phyloP scores from a whole-genome alignment of 1,140 invertebrate genomes.

The Eurosta solidaginis region DNA sequence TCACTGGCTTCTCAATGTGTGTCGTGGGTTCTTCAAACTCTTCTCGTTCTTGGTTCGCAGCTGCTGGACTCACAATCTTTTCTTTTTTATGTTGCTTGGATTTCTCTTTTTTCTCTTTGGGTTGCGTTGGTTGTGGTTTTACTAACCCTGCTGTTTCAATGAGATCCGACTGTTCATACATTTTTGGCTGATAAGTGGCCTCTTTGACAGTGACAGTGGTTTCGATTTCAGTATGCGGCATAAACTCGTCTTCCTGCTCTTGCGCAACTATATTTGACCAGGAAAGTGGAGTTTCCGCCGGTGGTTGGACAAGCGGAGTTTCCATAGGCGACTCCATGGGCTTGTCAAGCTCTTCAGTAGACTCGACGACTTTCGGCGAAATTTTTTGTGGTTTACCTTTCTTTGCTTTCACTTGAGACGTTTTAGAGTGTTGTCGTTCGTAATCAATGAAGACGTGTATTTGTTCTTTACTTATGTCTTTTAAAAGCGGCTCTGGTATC shows the following conservation, averaged over 20 bases:
- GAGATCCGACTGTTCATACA: not conserved
- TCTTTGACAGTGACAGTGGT: not conserved
- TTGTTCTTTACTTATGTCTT: not conserved
- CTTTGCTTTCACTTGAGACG: not conserved
- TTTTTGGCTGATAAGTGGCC: not conserved
- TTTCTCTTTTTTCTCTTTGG: slow-evolving; percentile 32
- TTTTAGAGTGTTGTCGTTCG: not conserved
- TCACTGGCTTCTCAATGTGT: not conserved
- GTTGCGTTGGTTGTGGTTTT: not conserved
- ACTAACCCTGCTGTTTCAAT: not conserved
- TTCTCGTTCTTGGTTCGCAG: not conserved
- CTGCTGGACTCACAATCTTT: slow-evolving; percentile 28
- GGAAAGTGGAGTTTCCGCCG: not conserved
- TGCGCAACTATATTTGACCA: not conserved
- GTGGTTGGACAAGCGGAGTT: not conserved
- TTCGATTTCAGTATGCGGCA: not conserved
- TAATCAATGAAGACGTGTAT: not conserved
- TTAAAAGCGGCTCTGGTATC: not conserved
- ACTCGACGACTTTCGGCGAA: too few relatives aligned
- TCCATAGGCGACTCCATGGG: too few relatives aligned
- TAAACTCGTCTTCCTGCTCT: not conserved
- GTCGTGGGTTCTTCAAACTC: not conserved
- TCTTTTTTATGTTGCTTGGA: slow-evolving; percentile 32
- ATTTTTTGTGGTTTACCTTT: not conserved
- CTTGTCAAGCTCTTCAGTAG: too few relatives aligned